Base-by-base conservation (phyloP, 2,888 invertebrate species). In the Myopa tessellatipennis region DNA sequence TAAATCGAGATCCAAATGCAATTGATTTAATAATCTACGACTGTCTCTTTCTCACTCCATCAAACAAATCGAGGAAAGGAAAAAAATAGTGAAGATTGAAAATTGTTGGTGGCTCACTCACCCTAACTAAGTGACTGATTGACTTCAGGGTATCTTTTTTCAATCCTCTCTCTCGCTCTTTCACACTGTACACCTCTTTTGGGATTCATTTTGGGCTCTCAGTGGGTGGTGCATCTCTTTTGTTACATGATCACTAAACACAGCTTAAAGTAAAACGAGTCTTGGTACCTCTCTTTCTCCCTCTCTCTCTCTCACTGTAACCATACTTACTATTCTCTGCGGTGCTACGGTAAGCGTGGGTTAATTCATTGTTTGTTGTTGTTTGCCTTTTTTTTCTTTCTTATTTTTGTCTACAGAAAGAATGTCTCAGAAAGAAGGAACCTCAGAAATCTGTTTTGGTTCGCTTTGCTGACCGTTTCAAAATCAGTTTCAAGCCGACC, bases 401-500 rank as follows among this genome's bases (percentile, higher is more conserved):
- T 74, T 75, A 68, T 60, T 50, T 50, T 50, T 50, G 68, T 55
- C 38, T 16, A 18, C 40, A 52, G 55, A 68, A 12, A 61, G 18
- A 45, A 69, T 26, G 70, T 55, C 52, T 78, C 60, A n/a, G 58
- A 71, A 73, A 77, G 73, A 77, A 82, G 84, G 83, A 87, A 86
- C 86, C 85, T 87, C 87, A 87, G 82, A 84, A 82, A 85, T 83
- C 82, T 82, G 84, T 86, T 85, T 86, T 87, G 85, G 84, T 84
- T 83, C 82, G 83, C 3, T 80, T 77, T 82, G 83, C 80, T 85
- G 86, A 86, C 85, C 87, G 84, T 86, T 87, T 86, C 85, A 82
- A 87, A 88, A 86, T 89, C 87, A 89, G 89, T 89, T 86, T 87
- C 84, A 84, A 86, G 85, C 85, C 87, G 88, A 85, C 88, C 85